Conservation (phyloP, 2,797 vertebrate genomes). For the Tapera naevia region DNA sequence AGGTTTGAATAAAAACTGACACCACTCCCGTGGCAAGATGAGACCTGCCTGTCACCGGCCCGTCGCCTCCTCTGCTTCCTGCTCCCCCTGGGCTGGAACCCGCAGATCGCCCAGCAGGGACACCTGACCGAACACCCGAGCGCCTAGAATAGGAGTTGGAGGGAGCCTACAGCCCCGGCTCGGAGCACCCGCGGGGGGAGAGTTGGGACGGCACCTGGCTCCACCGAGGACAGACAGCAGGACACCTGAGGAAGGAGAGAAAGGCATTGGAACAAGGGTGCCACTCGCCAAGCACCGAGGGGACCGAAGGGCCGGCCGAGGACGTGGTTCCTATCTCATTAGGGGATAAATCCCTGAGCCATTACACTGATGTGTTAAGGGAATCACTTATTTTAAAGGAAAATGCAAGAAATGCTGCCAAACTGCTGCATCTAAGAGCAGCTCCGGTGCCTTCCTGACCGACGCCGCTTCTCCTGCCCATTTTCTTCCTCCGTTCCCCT, state of each 20-base stretch:
- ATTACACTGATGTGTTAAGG: not conserved
- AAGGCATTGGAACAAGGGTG: not conserved
- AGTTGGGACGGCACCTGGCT: not conserved
- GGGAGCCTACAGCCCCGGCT: not conserved
- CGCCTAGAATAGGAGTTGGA: not conserved
- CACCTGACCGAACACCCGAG: too few relatives aligned
- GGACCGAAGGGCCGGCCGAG: not conserved
- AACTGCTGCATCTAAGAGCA: not conserved
- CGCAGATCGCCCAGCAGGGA: not conserved
- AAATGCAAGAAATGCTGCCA: not conserved
- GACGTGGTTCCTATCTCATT: not conserved
- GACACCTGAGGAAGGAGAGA: not conserved
- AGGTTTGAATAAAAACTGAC: not conserved
- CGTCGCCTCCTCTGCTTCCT: not conserved
- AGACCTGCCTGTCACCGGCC: not conserved
- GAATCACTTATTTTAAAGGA: not conserved
- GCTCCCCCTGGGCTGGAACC: not conserved
- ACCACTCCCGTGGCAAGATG: not conserved
- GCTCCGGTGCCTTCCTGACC: not conserved
- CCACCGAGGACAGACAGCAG: not conserved
- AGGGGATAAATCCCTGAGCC: not conserved
- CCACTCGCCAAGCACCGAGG: not conserved
- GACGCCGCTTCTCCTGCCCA: too few relatives aligned
- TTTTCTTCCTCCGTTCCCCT: not conserved
- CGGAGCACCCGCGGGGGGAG: not conserved